A percentile compares a stretch with the other conserved stretches of the same genome.
Conservation (phyloP, 1,140 invertebrate genomes). For the Polypedilum pembai region DNA sequence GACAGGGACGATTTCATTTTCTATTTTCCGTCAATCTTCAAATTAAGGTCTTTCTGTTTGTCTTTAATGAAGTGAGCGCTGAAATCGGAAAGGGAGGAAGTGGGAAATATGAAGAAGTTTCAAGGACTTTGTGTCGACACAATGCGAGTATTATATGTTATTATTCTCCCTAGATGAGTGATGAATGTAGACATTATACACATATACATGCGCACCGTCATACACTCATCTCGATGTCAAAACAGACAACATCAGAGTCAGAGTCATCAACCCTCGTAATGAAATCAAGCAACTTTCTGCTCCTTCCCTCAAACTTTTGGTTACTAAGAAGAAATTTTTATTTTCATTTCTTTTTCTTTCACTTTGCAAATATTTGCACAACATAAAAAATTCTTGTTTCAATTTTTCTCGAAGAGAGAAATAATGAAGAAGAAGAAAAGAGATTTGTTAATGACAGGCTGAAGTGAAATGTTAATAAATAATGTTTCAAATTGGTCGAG, state of each 20-base stretch:
- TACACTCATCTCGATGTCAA: conserved; percentile 17
- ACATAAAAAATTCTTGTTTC: not conserved
- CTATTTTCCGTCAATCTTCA: too few species aligned
- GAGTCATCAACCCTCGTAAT: conserved; percentile 7
- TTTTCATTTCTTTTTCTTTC: not conserved
- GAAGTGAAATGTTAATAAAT: conserved; percentile 1
- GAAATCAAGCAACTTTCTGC: not conserved
- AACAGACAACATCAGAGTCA: not conserved
- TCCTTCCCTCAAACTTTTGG: too few species aligned
- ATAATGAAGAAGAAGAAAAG: not conserved
- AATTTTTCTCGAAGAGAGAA: too few species aligned
- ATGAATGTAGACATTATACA: conserved; percentile 13
- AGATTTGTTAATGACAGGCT: not conserved
- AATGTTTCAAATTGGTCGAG: not conserved
- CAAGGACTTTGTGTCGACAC: not conserved
- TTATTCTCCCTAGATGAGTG: not conserved
- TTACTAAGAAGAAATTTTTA: not conserved
- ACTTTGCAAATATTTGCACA: not conserved
- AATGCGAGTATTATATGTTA: not conserved
- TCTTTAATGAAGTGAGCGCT: not conserved
- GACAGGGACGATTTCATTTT: too few species aligned
- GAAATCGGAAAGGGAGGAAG: not conserved
- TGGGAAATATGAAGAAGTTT: not conserved
- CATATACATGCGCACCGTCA: not conserved
- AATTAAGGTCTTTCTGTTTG: too few species aligned